Percentiles rank a stretch among this genome's conserved stretches.
phyloP scores from a whole-genome alignment of 2,888 invertebrate species.

The Dione vanillae region DNA sequence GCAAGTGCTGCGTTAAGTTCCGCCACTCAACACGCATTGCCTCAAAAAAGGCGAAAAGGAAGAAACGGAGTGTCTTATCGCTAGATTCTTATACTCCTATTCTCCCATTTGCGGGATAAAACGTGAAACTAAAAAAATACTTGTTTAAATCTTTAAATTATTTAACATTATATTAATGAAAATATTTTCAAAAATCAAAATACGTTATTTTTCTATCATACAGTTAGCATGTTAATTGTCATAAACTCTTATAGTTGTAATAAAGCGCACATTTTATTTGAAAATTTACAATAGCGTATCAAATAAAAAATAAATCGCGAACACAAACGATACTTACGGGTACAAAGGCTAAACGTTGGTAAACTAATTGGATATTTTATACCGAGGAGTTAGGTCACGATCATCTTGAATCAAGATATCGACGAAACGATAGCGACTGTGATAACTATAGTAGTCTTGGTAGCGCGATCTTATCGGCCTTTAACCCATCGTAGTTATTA shows the following conservation, averaged over 20 bases:
- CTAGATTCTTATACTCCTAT: too few relatives aligned
- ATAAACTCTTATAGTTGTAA: neutral
- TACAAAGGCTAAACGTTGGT: constrained; percentile 20
- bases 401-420: constrained; percentile 60
- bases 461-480: constrained; percentile 65
- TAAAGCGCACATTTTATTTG: neutral
- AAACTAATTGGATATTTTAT: constrained; percentile 45
- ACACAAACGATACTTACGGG: constrained; percentile 8
- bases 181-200: too few relatives aligned
- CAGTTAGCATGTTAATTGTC: neutral
- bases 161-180: too few relatives aligned
- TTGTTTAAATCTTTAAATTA: too few relatives aligned
- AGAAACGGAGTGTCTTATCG: too few relatives aligned
- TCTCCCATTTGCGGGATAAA: too few relatives aligned
- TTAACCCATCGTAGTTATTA: constrained; percentile 62
- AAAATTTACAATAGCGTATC: constrained; percentile 1
- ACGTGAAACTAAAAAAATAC: neutral
- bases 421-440: constrained; percentile 59
- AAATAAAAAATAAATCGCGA: constrained; percentile 15
- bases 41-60: too few relatives aligned
- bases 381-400: constrained; percentile 49
- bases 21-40: too few relatives aligned
- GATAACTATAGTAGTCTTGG: constrained; percentile 57
- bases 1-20: too few relatives aligned
- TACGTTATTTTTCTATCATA: neutral